phyloP scores from a whole-genome alignment of 2,113 vertebrate genomes.

The Laticauda laticaudata region DNA sequence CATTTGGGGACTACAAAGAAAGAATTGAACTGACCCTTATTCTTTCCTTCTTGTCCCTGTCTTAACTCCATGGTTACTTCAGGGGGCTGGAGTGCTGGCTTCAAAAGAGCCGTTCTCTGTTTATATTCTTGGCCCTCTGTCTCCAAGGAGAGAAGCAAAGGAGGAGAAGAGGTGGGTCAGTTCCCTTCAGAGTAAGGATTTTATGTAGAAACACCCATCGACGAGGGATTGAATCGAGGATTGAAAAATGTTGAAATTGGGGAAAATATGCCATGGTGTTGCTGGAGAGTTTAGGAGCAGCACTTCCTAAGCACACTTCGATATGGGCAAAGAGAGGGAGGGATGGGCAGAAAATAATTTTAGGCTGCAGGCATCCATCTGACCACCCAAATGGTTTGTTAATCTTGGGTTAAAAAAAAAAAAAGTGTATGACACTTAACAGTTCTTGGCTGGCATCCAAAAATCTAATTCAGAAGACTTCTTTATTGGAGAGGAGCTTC shows the following conservation, averaged over 20 bases:
- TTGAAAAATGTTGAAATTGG: background rate
- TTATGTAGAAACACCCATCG: background rate
- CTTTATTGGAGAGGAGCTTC: background rate
- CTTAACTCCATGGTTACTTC: background rate
- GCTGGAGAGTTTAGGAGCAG: background rate
- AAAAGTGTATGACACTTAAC: background rate
- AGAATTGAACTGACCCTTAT: background rate
- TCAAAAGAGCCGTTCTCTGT: background rate
- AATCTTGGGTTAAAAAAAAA: background rate
- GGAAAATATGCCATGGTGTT: background rate
- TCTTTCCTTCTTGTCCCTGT: background rate
- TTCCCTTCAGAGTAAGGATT: background rate
- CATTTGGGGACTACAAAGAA: background rate
- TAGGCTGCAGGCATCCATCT: background rate
- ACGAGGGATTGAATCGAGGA: background rate
- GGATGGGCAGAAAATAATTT: background rate
- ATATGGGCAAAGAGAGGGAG: background rate
- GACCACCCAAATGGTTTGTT: background rate
- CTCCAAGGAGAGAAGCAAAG: background rate
- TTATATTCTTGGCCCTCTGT: background rate
- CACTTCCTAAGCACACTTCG: background rate
- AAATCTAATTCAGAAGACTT: background rate
- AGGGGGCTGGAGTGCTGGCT: background rate
- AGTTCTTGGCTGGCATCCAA: background rate
- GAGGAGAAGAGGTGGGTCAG: background rate